Conservation (phyloP, 2,797 vertebrate genomes). For the Geotrypetes seraphini region DNA sequence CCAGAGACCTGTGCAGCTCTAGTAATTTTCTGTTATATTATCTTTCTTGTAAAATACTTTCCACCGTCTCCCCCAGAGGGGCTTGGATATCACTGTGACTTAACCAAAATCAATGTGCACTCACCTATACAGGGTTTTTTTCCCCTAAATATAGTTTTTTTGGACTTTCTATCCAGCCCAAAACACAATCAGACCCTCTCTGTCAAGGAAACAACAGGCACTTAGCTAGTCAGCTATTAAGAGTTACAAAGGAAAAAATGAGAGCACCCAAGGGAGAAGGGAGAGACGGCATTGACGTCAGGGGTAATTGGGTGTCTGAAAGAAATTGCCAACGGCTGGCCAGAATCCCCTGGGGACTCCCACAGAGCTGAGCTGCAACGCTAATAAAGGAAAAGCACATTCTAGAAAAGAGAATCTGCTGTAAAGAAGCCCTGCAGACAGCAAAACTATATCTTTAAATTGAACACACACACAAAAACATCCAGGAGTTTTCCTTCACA, state of each 20-base stretch:
- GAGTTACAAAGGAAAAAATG: slow-evolving; percentile 91
- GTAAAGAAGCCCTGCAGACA: slow-evolving; percentile 49
- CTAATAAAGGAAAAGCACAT: slow-evolving; percentile 83
- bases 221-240: slow-evolving; percentile 95
- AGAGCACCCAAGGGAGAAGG: slow-evolving; percentile 91
- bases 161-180: slow-evolving; percentile 71
- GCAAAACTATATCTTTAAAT: slow-evolving; percentile 58
- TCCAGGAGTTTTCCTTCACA: slow-evolving; percentile 28
- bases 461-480: slow-evolving; percentile 37
- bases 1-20: slow-evolving; percentile 60
- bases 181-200: slow-evolving; percentile 70
- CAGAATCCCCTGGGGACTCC: slow-evolving; percentile 64
- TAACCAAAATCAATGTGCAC: slow-evolving; percentile 70
- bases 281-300: slow-evolving; percentile 93
- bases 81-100: slow-evolving; percentile 69
- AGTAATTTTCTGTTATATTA: slow-evolving; percentile 75
- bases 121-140: slow-evolving; percentile 79
- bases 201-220: slow-evolving; percentile 94
- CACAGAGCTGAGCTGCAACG: slow-evolving; percentile 72
- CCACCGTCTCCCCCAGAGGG: slow-evolving; percentile 63
- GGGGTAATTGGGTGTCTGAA: slow-evolving; percentile 83
- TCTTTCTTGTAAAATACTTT: slow-evolving; percentile 73
- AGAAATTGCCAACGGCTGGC: slow-evolving; percentile 90
- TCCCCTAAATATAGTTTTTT: slow-evolving; percentile 79
- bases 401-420: slow-evolving; percentile 66